Conservation (phyloP, 1,140 invertebrate species). For the Bombus sylvicola region DNA sequence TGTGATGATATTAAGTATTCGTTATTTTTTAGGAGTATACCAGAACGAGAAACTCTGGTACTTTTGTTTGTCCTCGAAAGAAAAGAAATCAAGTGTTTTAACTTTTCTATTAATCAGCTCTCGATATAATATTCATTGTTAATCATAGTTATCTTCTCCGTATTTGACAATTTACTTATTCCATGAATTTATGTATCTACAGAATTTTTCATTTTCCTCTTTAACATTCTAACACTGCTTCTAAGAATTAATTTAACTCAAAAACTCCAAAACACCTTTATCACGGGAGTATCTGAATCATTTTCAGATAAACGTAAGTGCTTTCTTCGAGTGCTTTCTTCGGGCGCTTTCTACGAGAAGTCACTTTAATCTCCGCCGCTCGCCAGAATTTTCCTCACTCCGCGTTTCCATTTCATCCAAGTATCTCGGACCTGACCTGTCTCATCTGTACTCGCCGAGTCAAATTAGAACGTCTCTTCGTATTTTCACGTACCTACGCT, state of each 20-base stretch:
- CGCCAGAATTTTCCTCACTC: constrained; percentile 32
- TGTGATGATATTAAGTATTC: not conserved
- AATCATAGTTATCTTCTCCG: too few relatives aligned
- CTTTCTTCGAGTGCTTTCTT: not conserved
- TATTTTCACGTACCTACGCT: constrained; percentile 15
- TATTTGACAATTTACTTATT: too few relatives aligned
- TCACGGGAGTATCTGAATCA: not conserved
- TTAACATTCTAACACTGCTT: too few relatives aligned
- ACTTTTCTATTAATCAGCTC: too few relatives aligned
- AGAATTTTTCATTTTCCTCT: too few relatives aligned
- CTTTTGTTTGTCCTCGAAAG: too few relatives aligned
- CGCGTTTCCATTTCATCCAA: constrained; percentile 22
- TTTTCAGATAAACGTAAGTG: not conserved
- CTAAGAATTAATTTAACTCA: not conserved
- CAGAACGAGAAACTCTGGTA: too few relatives aligned
- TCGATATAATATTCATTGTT: too few relatives aligned
- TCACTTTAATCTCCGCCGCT: not conserved
- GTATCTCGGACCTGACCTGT: not conserved
- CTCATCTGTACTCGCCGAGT: not conserved
- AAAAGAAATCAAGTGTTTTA: too few relatives aligned
- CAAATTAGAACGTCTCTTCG: constrained; percentile 22
- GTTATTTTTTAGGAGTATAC: too few relatives aligned
- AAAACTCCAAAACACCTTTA: not conserved
- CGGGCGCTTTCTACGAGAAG: not conserved
- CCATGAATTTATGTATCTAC: too few relatives aligned